Percentiles rank a stretch among this genome's conserved stretches.
phyloP scores from a whole-genome alignment of 1,140 invertebrate species.

The Coenobita brevimanus region DNA sequence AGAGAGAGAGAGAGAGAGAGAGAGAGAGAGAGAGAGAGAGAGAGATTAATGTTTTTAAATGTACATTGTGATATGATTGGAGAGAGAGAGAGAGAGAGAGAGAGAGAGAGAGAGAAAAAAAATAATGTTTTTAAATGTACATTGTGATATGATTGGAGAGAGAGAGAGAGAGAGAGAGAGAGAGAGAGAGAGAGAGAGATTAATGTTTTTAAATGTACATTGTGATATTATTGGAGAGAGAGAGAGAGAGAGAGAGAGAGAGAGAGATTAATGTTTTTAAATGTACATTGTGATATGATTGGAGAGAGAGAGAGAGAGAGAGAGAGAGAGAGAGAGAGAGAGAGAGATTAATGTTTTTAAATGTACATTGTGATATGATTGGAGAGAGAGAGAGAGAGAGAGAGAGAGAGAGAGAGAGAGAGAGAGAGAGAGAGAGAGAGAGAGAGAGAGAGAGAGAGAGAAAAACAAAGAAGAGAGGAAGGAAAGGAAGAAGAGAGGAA shows the following conservation, averaged over 20 bases:
- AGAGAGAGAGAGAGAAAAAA: background rate
- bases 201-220: background rate
- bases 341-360: too few relatives aligned
- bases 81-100: background rate
- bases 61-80: too few relatives aligned
- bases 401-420: background rate
- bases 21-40: background rate
- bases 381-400: background rate
- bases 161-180: background rate
- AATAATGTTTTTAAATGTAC: background rate
- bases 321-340: background rate
- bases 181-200: too few relatives aligned
- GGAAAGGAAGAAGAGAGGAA: background rate
- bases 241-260: too few relatives aligned
- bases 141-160: too few relatives aligned
- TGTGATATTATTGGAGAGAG: too few relatives aligned
- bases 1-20: background rate
- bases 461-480: background rate
- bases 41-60: too few relatives aligned
- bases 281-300: too few relatives aligned
- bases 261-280: too few relatives aligned
- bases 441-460: background rate
- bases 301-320: background rate
- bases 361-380: too few relatives aligned
- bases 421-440: background rate